Base-by-base conservation (phyloP, 2,113 vertebrate species). In the Stomatorhinus ivindoensis region DNA sequence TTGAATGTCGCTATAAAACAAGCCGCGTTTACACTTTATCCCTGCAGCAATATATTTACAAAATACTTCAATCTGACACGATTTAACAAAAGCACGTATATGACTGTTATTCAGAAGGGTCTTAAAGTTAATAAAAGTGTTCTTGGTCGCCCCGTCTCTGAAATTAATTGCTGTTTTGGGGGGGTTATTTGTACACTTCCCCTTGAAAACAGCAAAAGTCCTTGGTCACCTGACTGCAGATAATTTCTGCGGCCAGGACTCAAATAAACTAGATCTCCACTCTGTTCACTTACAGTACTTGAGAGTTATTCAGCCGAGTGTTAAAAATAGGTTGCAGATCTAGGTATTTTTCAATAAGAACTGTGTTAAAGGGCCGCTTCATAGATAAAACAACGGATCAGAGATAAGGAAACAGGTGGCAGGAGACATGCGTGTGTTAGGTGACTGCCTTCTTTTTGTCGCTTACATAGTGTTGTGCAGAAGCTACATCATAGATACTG, bases 201-300 rank as follows among this genome's bases (percentile, higher is more conserved):
- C 35, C 69, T 80, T 42, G 73, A 80, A 69, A 82, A 84, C 6
- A 55, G 94, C 95, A 90, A 42, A 80, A 93, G 94, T 93, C 82
- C 88, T 69, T 4, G 27, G 44, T 44, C 2, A 24, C 89, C 89
- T 46, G 21, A 87, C 17, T 83, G 11, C 3, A 24, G 21, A 19
- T 87, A 3, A 84, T 89, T 58, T 69, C 83, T 73, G 42, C 51
- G 82, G 65, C 84, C 58, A 51, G 86, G 51, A 86, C 48, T 80
- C 86, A 87, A 53, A 87, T 58, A 58, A 24, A 87, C 55, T 27
- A 46, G 19, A 47, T 44, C 82, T 85, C 46, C 82, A 24, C 82
- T 58, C 51, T 55, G 55, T 42, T 61, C 8, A 21, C 21, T 42
- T 53, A 87, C 4, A 86, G 39, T 61, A 39, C 86, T 13, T 73